Percentiles rank a stretch among this genome's conserved stretches.
These are phyloP conservation scores for Teleopsis dalmanni DNA, from an alignment of 1,140 invertebrate species.

Conservation along the genomic window DNA sequence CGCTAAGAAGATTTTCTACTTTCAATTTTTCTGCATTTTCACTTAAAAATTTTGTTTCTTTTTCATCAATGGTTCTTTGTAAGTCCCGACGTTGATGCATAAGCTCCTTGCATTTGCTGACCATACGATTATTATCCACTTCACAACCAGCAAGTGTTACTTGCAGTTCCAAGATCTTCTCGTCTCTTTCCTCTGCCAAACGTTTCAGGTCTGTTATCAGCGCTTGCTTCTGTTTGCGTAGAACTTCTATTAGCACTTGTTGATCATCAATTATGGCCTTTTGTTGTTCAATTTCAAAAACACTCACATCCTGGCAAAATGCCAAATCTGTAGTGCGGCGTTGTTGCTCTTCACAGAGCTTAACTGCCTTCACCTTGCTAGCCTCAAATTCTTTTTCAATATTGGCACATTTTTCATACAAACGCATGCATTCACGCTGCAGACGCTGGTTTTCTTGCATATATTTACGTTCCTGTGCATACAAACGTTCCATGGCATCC, in stretches of 20 bases:
- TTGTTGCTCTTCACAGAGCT: neutral
- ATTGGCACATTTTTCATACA: constrained; percentile 22
- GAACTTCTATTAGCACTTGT: constrained; percentile 28
- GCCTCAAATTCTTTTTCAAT: constrained; percentile 18
- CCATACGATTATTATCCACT: constrained; percentile 34
- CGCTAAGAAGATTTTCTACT: constrained; percentile 22
- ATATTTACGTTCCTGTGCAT: constrained; percentile 36
- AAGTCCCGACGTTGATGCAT: constrained; percentile 22
- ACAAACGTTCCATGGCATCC: constrained; percentile 34
- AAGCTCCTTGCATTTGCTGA: constrained; percentile 26
- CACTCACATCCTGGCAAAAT: neutral
- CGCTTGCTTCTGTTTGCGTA: constrained; percentile 32
- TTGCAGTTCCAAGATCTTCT: constrained; percentile 26
- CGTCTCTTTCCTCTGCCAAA: constrained; percentile 28
- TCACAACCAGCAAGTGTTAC: constrained; percentile 24
- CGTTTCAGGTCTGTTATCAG: constrained; percentile 28
- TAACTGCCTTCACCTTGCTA: neutral
- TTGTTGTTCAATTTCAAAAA: constrained; percentile 31
- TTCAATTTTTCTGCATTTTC: constrained; percentile 25
- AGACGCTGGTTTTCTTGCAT: constrained; percentile 34
- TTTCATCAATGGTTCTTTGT: constrained; percentile 22
- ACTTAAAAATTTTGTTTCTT: constrained; percentile 13
- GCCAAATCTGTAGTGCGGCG: neutral
- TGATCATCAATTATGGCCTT: constrained; percentile 25
- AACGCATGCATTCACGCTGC: constrained; percentile 27